Evolutionary conservation across 2,888 invertebrate species (phyloP), one percentile per base, ranked within the genome.

Genomic region (Iselma pallidipennis): DNA sequence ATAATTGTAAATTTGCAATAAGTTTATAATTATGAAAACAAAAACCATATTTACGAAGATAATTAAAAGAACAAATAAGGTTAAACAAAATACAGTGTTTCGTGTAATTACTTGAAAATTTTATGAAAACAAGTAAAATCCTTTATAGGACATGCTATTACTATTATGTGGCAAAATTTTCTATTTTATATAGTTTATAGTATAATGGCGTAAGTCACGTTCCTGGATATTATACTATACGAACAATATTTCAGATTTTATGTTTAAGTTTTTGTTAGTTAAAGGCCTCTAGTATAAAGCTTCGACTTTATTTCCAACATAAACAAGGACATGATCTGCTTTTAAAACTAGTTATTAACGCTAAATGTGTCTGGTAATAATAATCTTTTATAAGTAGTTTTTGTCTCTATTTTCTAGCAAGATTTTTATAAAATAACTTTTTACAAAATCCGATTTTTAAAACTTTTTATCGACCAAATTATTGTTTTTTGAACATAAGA

Each of bases 341-440:
- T 50, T 50, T n/a, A 50, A 49, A 50, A 50, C 28, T 50, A 28
- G n/a, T 23, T 50, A 50, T 50, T 50, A 26, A 19, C 50, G 14
- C n/a, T 50, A 25, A 50, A 26, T 16, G 4, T n/a, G 42, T 16
- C 42, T n/a, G n/a, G n/a, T n/a, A n/a, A n/a, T n/a, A n/a, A n/a
- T n/a, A n/a, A n/a, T n/a, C n/a, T n/a, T n/a, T n/a, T n/a, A n/a
- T n/a, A n/a, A n/a, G n/a, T n/a, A n/a, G n/a, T n/a, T n/a, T n/a
- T n/a, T n/a, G n/a, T n/a, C n/a, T n/a, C n/a, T n/a, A n/a, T n/a
- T n/a, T n/a, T n/a, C n/a, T n/a, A n/a, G n/a, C n/a, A n/a, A n/a
- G n/a, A n/a, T n/a, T n/a, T n/a, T n/a, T n/a, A n/a, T n/a, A n/a
- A n/a, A n/a, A n/a, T n/a, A n/a, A n/a, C n/a, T n/a, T n/a, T n/a